Evolutionary conservation across 2,113 vertebrate genomes (phyloP), one percentile per base, ranked within the genome.

Genomic region (Mesocricetus auratus): DNA sequence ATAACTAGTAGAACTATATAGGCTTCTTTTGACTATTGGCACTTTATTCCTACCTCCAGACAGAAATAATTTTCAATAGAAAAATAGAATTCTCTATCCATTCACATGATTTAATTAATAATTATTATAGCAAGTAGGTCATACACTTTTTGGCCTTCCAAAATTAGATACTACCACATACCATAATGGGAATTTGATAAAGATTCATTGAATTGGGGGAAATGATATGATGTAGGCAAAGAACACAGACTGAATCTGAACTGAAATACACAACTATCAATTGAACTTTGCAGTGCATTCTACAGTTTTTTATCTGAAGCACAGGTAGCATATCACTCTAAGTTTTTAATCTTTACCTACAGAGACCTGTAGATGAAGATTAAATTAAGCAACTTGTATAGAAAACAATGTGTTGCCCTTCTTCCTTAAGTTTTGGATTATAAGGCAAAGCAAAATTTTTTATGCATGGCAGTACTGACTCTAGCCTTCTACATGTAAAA

Each of bases 41-140:
- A 93, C 42, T 62, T 92, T 33, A 94, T 91, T 94, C 93, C 64
- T 96, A 92, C 21, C 45, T 93, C 73, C 2, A 86, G 29, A 7
- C 79, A 86, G 91, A 93, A 83, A 83, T 75, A 16, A 88, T 73
- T 95, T 90, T 86, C 45, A 96, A 47, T 64, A 9, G 7, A 92
- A 94, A 82, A 78, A 77, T n/a, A 64, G 89, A 81, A 50, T 47
- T 17, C n/a, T 69, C 42, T 90, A 78, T 90, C 45, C 60, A 78
- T 78, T 89, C 71, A 95, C 2, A 89, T 62, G 24, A 12, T 68
- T 15, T 93, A 94, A 92, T 42, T 86, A 89, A 81, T 90, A 94
- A 83, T 53, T 60, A 85, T 91, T 86, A 74, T 24, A 93, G 7
- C 33, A 42, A 45, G 19, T 74, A 4, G 22, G 0, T 74, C 45